A percentile compares a stretch with the other conserved stretches of the same genome.
Conservation (phyloP, 2,113 vertebrate species). For the Chaetops frenatus region DNA sequence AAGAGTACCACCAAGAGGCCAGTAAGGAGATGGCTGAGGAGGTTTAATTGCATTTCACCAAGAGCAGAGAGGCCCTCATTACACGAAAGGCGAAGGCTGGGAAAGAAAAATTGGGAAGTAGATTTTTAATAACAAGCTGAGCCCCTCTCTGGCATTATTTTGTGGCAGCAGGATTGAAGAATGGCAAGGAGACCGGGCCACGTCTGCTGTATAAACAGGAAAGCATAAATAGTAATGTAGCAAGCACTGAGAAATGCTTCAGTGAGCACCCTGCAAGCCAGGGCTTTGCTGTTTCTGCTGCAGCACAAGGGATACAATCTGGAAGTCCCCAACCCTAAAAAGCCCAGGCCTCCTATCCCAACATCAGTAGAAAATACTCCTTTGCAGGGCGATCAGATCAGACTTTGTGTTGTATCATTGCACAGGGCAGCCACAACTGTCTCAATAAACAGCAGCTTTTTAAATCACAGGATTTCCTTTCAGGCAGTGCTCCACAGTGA, state of each 20-base stretch:
- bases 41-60: background rate
- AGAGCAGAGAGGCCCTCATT: background rate
- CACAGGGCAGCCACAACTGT: background rate
- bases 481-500: background rate
- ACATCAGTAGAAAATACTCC: no score
- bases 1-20: slow-evolving; percentile 66
- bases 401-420: background rate
- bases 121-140: background rate
- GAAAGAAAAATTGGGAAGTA: background rate
- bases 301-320: background rate
- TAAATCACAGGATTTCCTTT: background rate
- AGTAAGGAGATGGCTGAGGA: background rate
- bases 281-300: background rate
- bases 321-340: background rate
- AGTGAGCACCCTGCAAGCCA: background rate
- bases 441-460: background rate
- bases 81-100: background rate
- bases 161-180: background rate
- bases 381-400: background rate
- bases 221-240: background rate
- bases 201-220: background rate
- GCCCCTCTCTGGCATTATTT: background rate
- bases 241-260: background rate
- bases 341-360: background rate
- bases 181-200: background rate